These are phyloP conservation scores for Sinocyclocheilus grahami DNA, from an alignment of 2,113 vertebrate species.

Conservation along the genomic window DNA sequence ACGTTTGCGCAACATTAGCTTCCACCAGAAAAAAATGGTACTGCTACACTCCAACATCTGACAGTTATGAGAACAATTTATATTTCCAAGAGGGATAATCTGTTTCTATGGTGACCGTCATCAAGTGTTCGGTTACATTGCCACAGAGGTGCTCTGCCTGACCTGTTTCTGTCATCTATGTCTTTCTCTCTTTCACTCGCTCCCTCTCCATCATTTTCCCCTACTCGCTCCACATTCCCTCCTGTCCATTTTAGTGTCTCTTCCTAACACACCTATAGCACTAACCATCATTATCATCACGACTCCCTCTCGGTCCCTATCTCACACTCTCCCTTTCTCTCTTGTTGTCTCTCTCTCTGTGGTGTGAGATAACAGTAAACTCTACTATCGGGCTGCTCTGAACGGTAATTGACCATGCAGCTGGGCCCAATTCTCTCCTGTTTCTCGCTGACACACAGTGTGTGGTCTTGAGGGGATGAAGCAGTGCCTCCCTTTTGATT, in stretches of 20 bases:
- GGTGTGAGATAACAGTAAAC: conserved; percentile 32
- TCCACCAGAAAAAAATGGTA: conserved; percentile 19
- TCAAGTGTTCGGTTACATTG: conserved; percentile 57
- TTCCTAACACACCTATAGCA: conserved; percentile 27
- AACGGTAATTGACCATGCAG: conserved; percentile 46
- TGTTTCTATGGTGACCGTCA: conserved; percentile 66
- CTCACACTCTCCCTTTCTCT: conserved; percentile 11
- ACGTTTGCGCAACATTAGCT: conserved; percentile 35
- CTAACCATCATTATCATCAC: conserved; percentile 14
- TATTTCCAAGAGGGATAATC: conserved; percentile 64
- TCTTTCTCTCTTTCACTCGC: conserved; percentile 21
- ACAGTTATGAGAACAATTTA: conserved; percentile 61
- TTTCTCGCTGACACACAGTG: conserved; percentile 35
- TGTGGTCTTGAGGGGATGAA: conserved; percentile 31
- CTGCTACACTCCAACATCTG: conserved; percentile 49
- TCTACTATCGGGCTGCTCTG: conserved; percentile 29
- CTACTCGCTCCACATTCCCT: background rate
- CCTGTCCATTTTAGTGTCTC: conserved; percentile 7
- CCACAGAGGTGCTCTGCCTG: conserved; percentile 58
- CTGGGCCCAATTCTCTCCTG: conserved; percentile 19
- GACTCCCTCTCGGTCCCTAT: background rate
- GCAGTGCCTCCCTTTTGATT: conserved; percentile 34
- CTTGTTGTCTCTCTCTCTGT: conserved; percentile 33
- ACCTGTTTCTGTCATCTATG: conserved; percentile 60
- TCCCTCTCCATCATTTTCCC: conserved; percentile 19